Conservation (phyloP, 1,140 invertebrate species). For the Bradynema listronoti region DNA sequence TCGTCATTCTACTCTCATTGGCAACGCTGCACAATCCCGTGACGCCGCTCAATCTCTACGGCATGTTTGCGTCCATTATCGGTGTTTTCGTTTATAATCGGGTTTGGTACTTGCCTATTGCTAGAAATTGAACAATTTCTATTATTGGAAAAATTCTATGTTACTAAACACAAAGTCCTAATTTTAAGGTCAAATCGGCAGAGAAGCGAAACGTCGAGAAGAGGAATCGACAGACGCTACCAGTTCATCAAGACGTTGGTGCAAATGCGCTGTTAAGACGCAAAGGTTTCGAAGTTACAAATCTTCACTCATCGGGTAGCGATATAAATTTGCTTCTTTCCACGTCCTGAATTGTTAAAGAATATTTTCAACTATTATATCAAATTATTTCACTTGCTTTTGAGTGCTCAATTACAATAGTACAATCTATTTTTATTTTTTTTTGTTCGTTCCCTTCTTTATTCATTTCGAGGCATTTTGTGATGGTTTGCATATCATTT, state of each 20-base stretch:
- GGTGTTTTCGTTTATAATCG: constrained; percentile 82
- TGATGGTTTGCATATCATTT: no score
- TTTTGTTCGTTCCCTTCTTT: no score
- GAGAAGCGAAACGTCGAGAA: not conserved
- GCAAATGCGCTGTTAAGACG: not conserved
- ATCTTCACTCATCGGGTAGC: not conserved
- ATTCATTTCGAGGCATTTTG: no score
- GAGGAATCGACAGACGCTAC: not conserved
- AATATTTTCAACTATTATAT: no score
- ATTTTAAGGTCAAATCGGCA: constrained; percentile 8
- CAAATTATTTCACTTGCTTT: no score
- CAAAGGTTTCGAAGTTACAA: constrained; percentile 1
- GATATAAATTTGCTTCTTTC: constrained; percentile 5
- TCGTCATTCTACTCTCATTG: constrained; percentile 80
- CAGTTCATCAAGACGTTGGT: not conserved
- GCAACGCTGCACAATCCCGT: constrained; percentile 84
- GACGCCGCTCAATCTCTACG: constrained; percentile 75
- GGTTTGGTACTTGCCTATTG: no score
- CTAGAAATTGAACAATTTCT: constrained; percentile 6
- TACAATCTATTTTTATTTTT: no score
- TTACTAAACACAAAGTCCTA: not conserved
- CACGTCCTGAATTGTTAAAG: no score
- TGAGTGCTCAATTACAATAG: no score
- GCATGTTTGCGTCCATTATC: constrained; percentile 80
- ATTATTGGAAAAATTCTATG: not conserved